Base-by-base conservation (phyloP, 2,888 invertebrate species). In the Vesta saturnalis region DNA sequence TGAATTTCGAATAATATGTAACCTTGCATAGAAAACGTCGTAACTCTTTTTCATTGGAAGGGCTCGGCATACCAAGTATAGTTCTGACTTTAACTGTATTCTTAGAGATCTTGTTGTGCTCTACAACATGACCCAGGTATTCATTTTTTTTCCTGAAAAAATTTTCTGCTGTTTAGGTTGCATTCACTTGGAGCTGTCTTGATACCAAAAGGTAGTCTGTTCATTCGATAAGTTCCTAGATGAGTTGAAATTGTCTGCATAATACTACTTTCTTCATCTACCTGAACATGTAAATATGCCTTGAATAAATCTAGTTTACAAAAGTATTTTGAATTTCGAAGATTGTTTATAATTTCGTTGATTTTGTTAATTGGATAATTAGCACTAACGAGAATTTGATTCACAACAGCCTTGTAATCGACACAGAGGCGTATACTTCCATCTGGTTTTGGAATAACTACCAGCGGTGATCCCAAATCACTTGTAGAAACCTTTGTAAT, bases 231-330 rank as follows among this genome's bases (percentile, higher is more conserved):
- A 1, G 70, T 74, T 4, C 77, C 76, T 23, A 60, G 61, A 49
- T 76, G 76, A 3, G 77, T 78, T n/a, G 73, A 66, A 14, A 77
- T 75, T 18, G 74, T 72, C 61, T 76, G 74, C 30, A 77, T 74
- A 49, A 57, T 23, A 35, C 61, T 62, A 1, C 52, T 58, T 54
- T 73, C 18, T n/a, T 76, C 67, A 58, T 73, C 70, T 14, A 77
- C 74, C 60, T 39, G 43, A 19, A 73, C 12, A 68, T 76, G 74
- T 23, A 77, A 60, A 70, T 77, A 77, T 18, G 76, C 76, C 62
- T 78, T 77, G 47, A 64, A 76, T 1, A 79, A 47, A 65, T 78
- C 77, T 5, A 78, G 59, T 56, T 68, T 58, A 60, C 77, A 79
- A 59, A 76, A 77, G 54, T 70, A 77, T n/a, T n/a, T n/a, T n/a